phyloP scores from a whole-genome alignment of 2,888 invertebrate genomes.

The Napeogenes inachia region DNA sequence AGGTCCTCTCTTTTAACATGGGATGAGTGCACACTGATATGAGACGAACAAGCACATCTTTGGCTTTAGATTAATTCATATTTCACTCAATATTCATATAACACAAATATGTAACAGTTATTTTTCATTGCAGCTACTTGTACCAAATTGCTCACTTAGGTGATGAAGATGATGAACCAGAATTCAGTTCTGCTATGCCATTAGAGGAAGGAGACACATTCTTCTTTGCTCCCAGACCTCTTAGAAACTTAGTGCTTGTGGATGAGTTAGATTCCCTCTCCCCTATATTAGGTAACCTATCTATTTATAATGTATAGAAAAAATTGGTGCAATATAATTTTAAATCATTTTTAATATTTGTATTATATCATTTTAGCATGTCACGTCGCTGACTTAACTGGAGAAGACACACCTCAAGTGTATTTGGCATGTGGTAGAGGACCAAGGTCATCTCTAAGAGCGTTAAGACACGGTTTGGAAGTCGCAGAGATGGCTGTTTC shows the following conservation, averaged over 20 bases:
- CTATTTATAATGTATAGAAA: neutral
- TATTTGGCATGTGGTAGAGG: slow-evolving; percentile 98
- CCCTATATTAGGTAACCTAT: slow-evolving; percentile 86
- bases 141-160: slow-evolving; percentile 99
- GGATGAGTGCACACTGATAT: slow-evolving; percentile 80
- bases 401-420: slow-evolving; percentile 99
- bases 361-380: slow-evolving; percentile 72
- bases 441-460: slow-evolving; percentile 93
- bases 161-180: slow-evolving; percentile 99
- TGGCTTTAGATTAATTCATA: neutral
- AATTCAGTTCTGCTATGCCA: slow-evolving; percentile 98
- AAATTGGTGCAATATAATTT: neutral
- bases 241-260: slow-evolving; percentile 96
- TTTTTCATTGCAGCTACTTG: slow-evolving; percentile 83
- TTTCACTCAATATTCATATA: slow-evolving; percentile 10
- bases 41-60: slow-evolving; percentile 53
- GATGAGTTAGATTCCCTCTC: slow-evolving; percentile 98
- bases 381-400: slow-evolving; percentile 95
- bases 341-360: slow-evolving; percentile 8
- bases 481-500: slow-evolving; percentile 99
- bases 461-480: slow-evolving; percentile 97
- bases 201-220: slow-evolving; percentile 99
- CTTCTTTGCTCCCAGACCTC: slow-evolving; percentile 96
- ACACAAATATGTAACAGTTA: neutral
- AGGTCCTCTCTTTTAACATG: slow-evolving; percentile 73